Percentiles rank a stretch among this genome's conserved stretches.
Conservation (phyloP, 2,113 vertebrate species). For the Anolis sagrei region DNA sequence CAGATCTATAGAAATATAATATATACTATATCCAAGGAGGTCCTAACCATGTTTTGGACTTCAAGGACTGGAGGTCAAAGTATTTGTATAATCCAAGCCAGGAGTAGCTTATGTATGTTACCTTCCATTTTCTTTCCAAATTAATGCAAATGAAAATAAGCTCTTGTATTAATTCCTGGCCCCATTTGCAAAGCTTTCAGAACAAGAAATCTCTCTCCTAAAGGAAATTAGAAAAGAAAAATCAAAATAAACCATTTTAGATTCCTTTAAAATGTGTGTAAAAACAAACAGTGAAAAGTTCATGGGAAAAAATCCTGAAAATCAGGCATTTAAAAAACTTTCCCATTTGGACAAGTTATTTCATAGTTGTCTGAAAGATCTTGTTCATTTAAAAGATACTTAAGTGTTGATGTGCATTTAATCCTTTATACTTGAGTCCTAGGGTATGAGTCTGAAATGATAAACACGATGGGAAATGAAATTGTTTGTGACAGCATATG, state of each 20-base stretch:
- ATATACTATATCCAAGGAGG: slow-evolving; percentile 21
- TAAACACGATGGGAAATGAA: slow-evolving; percentile 43
- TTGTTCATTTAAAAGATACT: slow-evolving; percentile 69
- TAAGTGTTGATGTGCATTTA: slow-evolving; percentile 51
- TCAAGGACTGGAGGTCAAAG: neutral
- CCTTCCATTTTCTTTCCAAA: slow-evolving; percentile 49
- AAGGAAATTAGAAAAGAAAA: slow-evolving; percentile 52
- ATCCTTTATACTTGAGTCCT: slow-evolving; percentile 16
- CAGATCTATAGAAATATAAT: slow-evolving; percentile 33
- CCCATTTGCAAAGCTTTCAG: slow-evolving; percentile 44
- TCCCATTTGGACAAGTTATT: slow-evolving; percentile 59
- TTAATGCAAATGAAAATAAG: slow-evolving; percentile 56
- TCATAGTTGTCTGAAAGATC: slow-evolving; percentile 63
- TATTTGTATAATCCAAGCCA: slow-evolving; percentile 41
- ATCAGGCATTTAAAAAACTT: slow-evolving; percentile 49
- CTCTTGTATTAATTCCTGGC: slow-evolving; percentile 47
- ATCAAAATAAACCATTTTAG: slow-evolving; percentile 39
- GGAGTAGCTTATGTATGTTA: slow-evolving; percentile 52
- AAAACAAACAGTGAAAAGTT: slow-evolving; percentile 54
- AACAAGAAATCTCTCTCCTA: slow-evolving; percentile 48
- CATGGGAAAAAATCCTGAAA: slow-evolving; percentile 58
- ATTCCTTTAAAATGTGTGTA: slow-evolving; percentile 55
- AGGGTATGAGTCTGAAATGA: slow-evolving; percentile 40
- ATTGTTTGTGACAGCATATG: slow-evolving; percentile 37
- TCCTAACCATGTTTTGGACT: slow-evolving; percentile 30